Base-by-base conservation (phyloP, 2,888 invertebrate genomes). In the Cephus nigrinus region DNA sequence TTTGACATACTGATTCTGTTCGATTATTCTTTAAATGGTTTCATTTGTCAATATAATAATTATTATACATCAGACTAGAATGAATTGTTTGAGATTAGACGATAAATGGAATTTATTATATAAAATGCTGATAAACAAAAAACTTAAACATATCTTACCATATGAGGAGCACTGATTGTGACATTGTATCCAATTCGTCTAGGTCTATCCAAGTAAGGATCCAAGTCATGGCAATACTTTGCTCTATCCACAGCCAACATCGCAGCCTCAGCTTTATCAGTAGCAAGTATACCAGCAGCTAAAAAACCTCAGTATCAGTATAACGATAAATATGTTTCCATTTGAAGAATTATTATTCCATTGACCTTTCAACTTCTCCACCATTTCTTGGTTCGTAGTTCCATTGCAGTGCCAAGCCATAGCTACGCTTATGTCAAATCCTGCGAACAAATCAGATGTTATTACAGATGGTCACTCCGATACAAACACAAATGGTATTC, bases 371-470 rank as follows among this genome's bases (percentile, higher is more conserved):
- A 98, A 92, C 90, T 97, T 96, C 80, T 93, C 93, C 73, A 98
- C 94, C 92, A 98, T 93, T 90, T 98, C 98, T 35, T 94, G 92
- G 92, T 98, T 98, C 84, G 94, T 95, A 84, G 94, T 93, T 69
- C 98, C 98, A 88, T 96, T 96, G 84, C 97, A 97, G 87, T 97
- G 94, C 98, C 98, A 98, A 91, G 98, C 97, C 98, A 98, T 98
- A 76, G 79, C 86, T 34, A 75, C 74, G 11, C 12, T 55, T 55
- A 55, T 40, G 30, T 32, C 34, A 32, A 12, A 35, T 30, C 55
- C 74, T 23, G 31, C 75, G 32, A 40, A 73, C 69, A n/a, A 40
- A 72, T 55, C 23, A 23, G 23, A 55, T 23, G 55, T 55, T 9
- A 23, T 55, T 55, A 55, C 23, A 23, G 55, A 55, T 55, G 15